Evolutionary conservation across 2,797 vertebrate species (phyloP).

Genomic region (Cirrhinus mrigala): DNA sequence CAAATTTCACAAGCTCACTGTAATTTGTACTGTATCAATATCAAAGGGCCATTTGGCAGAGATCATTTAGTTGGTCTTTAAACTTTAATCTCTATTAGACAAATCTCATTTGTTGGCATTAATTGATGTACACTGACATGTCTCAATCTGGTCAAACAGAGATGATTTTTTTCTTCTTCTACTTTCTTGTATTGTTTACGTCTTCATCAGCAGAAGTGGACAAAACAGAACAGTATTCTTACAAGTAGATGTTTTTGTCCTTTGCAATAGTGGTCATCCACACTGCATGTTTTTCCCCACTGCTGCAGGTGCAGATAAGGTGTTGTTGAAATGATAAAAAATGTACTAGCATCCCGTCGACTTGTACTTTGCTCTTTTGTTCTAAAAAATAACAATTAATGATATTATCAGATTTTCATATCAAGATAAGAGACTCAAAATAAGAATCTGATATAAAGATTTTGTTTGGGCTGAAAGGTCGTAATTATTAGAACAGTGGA

Average conservation of each 20-base stretch:
- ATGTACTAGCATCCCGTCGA: background rate
- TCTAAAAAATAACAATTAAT: background rate
- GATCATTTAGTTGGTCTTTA: constrained; percentile 59
- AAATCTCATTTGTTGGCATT: constrained; percentile 22
- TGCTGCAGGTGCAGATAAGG: background rate
- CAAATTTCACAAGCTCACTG: constrained; percentile 62
- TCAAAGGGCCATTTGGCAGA: constrained; percentile 62
- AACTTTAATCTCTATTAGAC: constrained; percentile 46
- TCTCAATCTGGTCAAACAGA: background rate
- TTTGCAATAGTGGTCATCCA: constrained; percentile 1
- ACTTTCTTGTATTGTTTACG: background rate
- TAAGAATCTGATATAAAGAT: background rate
- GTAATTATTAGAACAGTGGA: background rate
- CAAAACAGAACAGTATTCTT: background rate
- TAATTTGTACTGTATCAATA: constrained; percentile 58
- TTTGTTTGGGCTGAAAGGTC: background rate
- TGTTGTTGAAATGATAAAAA: constrained; percentile 34
- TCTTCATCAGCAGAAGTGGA: background rate
- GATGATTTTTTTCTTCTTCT: background rate
- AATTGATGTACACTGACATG: background rate
- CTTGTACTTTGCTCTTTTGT: constrained; percentile 40
- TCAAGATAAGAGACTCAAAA: background rate
- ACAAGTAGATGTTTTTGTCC: background rate
- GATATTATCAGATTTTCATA: background rate
- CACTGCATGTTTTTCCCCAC: background rate